phyloP scores from a whole-genome alignment of 30 jellyfish, hydroid and myxozoan genomes.

The Rhopilema esculentum region DNA sequence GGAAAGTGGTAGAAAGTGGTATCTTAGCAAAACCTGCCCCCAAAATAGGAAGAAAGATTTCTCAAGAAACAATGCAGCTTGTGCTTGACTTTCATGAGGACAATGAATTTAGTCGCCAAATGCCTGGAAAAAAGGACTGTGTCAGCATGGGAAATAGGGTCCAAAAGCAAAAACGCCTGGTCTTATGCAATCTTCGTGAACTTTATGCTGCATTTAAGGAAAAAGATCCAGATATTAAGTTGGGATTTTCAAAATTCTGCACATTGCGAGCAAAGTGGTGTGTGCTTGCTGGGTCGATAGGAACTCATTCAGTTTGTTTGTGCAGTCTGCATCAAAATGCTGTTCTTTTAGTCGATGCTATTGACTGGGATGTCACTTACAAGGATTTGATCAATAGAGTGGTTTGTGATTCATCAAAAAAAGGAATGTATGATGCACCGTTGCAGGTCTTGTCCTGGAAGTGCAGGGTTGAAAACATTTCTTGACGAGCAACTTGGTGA shows the following conservation, averaged over 20 bases:
- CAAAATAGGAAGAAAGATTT: conserved; percentile 22
- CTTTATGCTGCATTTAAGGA: conserved; percentile 54
- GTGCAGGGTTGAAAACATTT: conserved; percentile 6
- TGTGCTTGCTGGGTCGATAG: conserved; percentile 62
- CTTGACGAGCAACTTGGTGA: conserved; percentile 25
- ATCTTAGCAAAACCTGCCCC: conserved; percentile 41
- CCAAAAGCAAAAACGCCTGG: conserved; percentile 62
- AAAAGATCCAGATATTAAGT: conserved; percentile 37
- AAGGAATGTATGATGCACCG: conserved; percentile 69
- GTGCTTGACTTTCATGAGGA: neutral
- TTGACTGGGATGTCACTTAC: conserved; percentile 47
- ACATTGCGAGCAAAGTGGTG: conserved; percentile 80
- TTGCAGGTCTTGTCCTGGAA: conserved; percentile 59
- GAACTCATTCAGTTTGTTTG: conserved; percentile 84
- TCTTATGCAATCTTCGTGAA: conserved; percentile 54
- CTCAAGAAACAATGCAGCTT: conserved; percentile 1
- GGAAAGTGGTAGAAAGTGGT: conserved; percentile 60
- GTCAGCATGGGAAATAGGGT: conserved; percentile 51
- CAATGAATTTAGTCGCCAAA: neutral
- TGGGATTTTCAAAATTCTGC: conserved; percentile 73
- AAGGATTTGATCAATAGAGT: conserved; percentile 34
- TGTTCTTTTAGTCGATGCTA: conserved; percentile 43
- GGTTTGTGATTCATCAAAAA: conserved; percentile 45
- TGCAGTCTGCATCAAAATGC: conserved; percentile 70
- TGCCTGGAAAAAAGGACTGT: conserved; percentile 79